A percentile compares a stretch with the other conserved stretches of the same genome.
Conservation (phyloP, 2,113 vertebrate genomes). For the Noturus placidus region DNA sequence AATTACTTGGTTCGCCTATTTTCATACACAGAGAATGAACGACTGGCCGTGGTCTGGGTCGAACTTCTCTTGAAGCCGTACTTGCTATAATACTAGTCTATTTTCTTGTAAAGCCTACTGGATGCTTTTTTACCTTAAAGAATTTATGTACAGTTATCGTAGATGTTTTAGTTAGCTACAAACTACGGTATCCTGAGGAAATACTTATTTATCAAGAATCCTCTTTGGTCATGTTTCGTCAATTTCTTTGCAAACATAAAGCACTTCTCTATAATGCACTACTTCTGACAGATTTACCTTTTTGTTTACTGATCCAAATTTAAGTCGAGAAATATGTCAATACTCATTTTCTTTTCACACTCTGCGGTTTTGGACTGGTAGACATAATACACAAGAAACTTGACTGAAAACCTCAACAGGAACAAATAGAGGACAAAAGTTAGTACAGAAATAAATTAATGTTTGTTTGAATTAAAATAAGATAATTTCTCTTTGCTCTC, state of each 20-base stretch:
- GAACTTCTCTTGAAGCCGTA: neutral
- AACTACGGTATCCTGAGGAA: neutral
- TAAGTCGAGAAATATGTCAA: slow-evolving; percentile 18
- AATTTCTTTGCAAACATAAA: neutral
- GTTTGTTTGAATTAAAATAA: neutral
- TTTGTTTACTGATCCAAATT: slow-evolving; percentile 22
- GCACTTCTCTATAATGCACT: neutral
- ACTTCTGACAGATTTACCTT: neutral
- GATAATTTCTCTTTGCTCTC: neutral
- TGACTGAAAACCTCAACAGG: neutral
- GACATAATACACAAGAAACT: slow-evolving; percentile 25
- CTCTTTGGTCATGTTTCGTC: neutral
- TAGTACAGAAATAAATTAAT: slow-evolving; percentile 3
- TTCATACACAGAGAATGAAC: neutral
- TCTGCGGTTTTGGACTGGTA: neutral
- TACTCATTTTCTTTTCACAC: slow-evolving; percentile 33
- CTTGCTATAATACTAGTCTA: neutral
- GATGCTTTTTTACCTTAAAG: neutral
- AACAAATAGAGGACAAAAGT: neutral
- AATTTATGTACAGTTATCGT: slow-evolving; percentile 6
- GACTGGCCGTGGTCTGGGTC: neutral
- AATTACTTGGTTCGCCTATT: neutral
- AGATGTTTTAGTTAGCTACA: neutral
- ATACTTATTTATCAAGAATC: neutral
- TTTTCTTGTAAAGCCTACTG: neutral